Base-by-base conservation (phyloP, 2,888 invertebrate genomes). In the Parasteatoda lunata region DNA sequence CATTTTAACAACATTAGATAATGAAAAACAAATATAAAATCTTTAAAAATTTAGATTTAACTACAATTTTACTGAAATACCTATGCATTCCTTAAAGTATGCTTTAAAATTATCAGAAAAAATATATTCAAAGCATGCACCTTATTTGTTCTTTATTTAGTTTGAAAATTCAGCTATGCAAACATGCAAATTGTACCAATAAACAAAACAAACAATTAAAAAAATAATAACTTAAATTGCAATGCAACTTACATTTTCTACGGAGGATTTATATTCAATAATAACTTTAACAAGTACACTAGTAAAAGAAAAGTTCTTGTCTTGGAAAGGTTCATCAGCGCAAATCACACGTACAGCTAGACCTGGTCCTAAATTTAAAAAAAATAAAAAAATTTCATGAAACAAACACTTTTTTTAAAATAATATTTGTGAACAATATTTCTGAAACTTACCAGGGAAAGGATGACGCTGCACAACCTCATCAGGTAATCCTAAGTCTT, bases 261-360 rank as follows among this genome's bases (percentile, higher is more conserved):
- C 89, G 75, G 92, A 91, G 89, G 95, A 96, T 91, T 96, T 95
- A 93, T 96, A 98, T 91, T 98, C 98, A 88, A 96, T 96, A 93
- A 98, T 96, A 92, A 98, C 96, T 93, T 97, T 97, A 89, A 97
- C 96, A 92, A 98, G 95, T 89, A 97, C 96, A 94, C 97, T 96
- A 78, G 98, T 98, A 93, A 98, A 98, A 13, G 96, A 95, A 93
- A 97, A 99, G 93, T 98, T 97, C 91, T 96, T 94, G 91, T 98
- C 98, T 93, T 97, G 96, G 92, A 94, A 98, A 4, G 99, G 96
- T 92, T 98, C 97, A 89, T 97, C 97, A 87, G 98, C 97, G 93
- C 99, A 99, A 64, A 99, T 93, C 88, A 99, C 96, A 89, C 99
- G 94, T 91, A 99, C 98, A 68, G 99, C 98, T 89, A 99, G 93